Evolutionary conservation across 2,797 vertebrate genomes (phyloP).

Genomic region (Chloroceryle amazona): DNA sequence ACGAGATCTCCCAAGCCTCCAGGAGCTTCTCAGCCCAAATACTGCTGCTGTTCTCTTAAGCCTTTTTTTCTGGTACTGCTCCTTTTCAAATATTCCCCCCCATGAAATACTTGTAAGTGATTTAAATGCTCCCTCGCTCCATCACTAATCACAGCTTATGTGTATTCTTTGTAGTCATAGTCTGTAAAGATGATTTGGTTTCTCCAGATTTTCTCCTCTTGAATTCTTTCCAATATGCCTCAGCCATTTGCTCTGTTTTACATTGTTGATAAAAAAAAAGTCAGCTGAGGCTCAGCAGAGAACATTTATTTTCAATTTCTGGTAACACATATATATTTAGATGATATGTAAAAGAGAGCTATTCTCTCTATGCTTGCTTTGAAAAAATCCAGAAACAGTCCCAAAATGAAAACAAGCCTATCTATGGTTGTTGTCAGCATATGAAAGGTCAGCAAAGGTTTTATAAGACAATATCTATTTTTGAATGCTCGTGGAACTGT

Average conservation of each 20-base stretch:
- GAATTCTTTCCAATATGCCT: slow-evolving; percentile 47
- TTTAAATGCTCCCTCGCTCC: background rate
- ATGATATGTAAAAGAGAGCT: slow-evolving; percentile 10
- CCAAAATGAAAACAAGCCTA: slow-evolving; percentile 25
- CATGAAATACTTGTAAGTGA: background rate
- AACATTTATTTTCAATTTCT: slow-evolving; percentile 28
- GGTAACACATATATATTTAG: slow-evolving; percentile 4
- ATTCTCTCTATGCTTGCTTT: slow-evolving; percentile 41
- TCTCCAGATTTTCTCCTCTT: slow-evolving; percentile 48
- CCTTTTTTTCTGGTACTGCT: background rate
- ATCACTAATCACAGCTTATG: slow-evolving; percentile 6
- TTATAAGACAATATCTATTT: background rate
- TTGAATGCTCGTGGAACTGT: background rate
- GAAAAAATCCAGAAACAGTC: slow-evolving; percentile 61
- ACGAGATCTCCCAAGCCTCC: background rate
- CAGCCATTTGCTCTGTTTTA: slow-evolving; percentile 49
- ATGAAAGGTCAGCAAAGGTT: slow-evolving; percentile 17
- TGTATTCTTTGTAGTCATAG: background rate
- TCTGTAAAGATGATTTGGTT: slow-evolving; percentile 47
- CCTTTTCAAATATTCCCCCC: background rate
- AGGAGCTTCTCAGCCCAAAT: background rate
- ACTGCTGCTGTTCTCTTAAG: background rate
- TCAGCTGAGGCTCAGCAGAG: slow-evolving; percentile 42
- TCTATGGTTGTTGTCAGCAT: slow-evolving; percentile 33
- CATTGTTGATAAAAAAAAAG: slow-evolving; percentile 62